Conservation (phyloP, 2,888 invertebrate genomes). For the Macropis europaea region DNA sequence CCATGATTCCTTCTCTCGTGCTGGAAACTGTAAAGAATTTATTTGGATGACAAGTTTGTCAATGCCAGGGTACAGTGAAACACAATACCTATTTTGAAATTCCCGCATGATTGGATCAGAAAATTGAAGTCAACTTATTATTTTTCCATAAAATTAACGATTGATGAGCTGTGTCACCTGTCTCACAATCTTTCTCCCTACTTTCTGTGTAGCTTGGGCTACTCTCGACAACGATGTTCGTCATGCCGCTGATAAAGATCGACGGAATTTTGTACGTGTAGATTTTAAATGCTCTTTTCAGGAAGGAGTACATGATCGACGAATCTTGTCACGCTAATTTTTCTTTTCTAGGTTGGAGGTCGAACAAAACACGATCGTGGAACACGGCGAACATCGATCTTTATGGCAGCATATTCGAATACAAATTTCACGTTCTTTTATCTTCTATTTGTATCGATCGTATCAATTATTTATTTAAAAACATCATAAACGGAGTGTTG, state of each 20-base stretch:
- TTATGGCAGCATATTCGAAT: background rate
- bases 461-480: background rate
- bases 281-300: background rate
- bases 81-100: background rate
- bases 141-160: constrained; percentile 5
- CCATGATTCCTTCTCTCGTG: constrained; percentile 56
- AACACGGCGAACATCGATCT: background rate
- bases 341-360: background rate
- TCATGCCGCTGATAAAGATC: constrained; percentile 10
- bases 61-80: background rate
- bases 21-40: constrained; percentile 72
- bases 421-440: background rate
- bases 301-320: constrained; percentile 1
- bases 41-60: constrained; percentile 40
- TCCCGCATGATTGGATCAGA: background rate
- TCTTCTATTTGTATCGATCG: background rate
- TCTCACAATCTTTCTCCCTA: background rate
- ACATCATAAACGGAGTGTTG: no score
- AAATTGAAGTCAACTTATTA: background rate
- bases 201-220: background rate
- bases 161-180: constrained; percentile 2
- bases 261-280: constrained; percentile 1
- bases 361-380: constrained; percentile 14
- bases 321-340: background rate
- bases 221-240: background rate